These are phyloP conservation scores for Cephus spinipes DNA, from an alignment of 2,888 invertebrate genomes.

Conservation along the genomic window DNA sequence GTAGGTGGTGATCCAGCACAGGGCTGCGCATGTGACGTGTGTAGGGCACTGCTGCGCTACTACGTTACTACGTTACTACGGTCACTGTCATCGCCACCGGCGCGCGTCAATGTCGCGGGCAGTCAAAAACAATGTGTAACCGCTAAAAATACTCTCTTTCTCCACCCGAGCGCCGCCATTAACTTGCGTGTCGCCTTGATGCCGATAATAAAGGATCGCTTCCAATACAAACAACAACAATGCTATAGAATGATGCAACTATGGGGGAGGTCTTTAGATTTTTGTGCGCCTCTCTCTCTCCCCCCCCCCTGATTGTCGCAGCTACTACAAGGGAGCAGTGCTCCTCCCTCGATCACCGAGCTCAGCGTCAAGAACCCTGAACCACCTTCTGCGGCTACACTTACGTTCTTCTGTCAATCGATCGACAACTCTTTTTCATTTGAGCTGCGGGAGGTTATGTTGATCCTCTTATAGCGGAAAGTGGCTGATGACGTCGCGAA, in stretches of 20 bases:
- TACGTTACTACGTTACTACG: conserved; percentile 20
- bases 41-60: conserved; percentile 51
- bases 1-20: too few species aligned
- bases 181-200: not conserved
- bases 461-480: not conserved
- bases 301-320: too few species aligned
- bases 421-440: too few species aligned
- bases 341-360: too few species aligned
- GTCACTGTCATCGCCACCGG: conserved; percentile 19
- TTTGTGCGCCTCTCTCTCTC: too few species aligned
- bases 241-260: too few species aligned
- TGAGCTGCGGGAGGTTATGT: not conserved
- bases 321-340: too few species aligned
- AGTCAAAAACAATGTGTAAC: conserved; percentile 64
- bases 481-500: not conserved
- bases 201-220: conserved; percentile 1
- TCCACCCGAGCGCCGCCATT: conserved; percentile 23
- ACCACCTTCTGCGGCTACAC: too few species aligned
- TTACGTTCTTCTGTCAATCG: too few species aligned
- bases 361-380: too few species aligned
- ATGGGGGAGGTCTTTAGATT: too few species aligned
- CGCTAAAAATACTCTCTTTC: conserved; percentile 62
- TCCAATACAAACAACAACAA: not conserved
- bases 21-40: conserved; percentile 57
- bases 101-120: conserved; percentile 34